Percentiles rank a stretch among this genome's conserved stretches.
These are phyloP conservation scores for Forbesichthys papilliferus DNA, from an alignment of 2,113 vertebrate genomes.

Conservation along the genomic window DNA sequence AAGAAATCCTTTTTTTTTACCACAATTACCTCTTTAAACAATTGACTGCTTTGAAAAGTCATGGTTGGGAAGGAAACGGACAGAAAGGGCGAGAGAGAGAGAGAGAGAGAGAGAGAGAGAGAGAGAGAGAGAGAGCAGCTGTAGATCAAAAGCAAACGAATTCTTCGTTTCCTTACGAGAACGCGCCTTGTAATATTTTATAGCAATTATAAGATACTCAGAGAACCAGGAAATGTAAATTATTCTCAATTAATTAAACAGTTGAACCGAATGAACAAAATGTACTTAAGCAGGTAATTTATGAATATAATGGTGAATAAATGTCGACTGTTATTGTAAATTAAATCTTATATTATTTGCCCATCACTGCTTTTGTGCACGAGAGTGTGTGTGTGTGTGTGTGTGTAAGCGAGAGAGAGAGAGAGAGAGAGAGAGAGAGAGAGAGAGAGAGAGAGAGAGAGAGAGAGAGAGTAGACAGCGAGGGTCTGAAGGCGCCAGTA, in stretches of 20 bases:
- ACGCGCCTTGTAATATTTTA: too few relatives aligned
- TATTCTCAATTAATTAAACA: too few relatives aligned
- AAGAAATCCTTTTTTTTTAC: conserved; percentile 35
- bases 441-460: background rate
- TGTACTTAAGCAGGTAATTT: too few relatives aligned
- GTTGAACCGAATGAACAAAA: background rate
- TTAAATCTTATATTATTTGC: too few relatives aligned
- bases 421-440: background rate
- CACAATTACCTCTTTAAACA: conserved; percentile 61
- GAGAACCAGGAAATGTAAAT: too few relatives aligned
- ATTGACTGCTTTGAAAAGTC: conserved; percentile 31
- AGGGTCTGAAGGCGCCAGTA: conserved; percentile 65
- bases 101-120: background rate
- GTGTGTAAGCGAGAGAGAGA: background rate
- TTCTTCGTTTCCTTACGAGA: too few relatives aligned
- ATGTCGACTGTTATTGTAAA: too few relatives aligned
- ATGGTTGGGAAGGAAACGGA: conserved; percentile 22
- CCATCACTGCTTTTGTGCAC: too few relatives aligned
- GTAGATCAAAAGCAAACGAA: too few relatives aligned
- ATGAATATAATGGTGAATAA: too few relatives aligned
- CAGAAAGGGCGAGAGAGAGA: background rate
- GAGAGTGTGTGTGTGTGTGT: conserved; percentile 10
- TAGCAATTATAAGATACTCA: too few relatives aligned
- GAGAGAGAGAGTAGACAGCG: background rate
- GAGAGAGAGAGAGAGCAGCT: too few relatives aligned